Conservation (phyloP, 2,797 vertebrate genomes). For the Liasis olivaceus region DNA sequence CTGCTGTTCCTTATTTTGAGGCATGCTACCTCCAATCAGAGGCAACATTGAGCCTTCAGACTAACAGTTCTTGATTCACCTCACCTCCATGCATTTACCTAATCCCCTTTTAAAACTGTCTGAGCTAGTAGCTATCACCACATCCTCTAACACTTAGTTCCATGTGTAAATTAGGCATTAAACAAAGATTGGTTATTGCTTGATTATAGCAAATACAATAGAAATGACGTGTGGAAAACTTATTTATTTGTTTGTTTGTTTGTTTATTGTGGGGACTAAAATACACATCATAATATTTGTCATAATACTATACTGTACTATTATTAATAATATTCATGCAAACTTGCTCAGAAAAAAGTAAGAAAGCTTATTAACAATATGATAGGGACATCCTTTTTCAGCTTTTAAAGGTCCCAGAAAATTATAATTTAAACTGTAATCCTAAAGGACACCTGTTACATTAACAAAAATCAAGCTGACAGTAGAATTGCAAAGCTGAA, state of each 20-base stretch:
- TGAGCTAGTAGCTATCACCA: no score
- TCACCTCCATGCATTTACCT: no score
- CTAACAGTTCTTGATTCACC: no score
- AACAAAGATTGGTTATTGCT: no score
- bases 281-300: background rate
- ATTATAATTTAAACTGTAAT: conserved; percentile 2
- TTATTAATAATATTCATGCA: conserved; percentile 4
- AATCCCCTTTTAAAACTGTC: no score
- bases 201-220: no score
- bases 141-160: no score
- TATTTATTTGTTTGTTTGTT: no score
- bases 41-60: no score
- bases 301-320: background rate
- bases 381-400: background rate
- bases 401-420: conserved; percentile 5
- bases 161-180: no score
- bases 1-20: no score
- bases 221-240: background rate
- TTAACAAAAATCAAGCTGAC: background rate
- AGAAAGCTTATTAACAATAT: background rate
- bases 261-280: background rate
- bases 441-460: conserved; percentile 73
- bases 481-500: conserved; percentile 50
- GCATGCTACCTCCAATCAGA: no score
- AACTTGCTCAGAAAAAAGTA: background rate